These are phyloP conservation scores for Cephus pulcher DNA, from an alignment of 2,888 invertebrate species.

Conservation along the genomic window DNA sequence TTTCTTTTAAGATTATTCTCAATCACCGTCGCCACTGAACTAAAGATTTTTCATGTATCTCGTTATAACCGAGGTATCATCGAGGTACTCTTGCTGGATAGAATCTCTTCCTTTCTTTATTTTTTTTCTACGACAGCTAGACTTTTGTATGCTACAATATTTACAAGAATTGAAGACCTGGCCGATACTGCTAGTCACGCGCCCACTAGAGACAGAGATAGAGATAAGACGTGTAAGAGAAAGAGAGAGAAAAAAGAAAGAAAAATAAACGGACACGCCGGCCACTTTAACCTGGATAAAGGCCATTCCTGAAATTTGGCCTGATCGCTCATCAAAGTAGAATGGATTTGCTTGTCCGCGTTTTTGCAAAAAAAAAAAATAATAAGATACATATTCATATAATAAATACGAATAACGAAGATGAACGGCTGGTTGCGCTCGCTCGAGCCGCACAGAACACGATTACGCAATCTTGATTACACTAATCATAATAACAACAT, in stretches of 20 bases:
- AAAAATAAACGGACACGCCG: background rate
- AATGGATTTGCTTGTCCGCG: background rate
- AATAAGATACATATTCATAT: background rate
- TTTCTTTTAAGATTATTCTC: background rate
- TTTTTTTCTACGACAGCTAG: background rate
- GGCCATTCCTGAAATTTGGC: background rate
- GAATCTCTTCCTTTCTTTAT: background rate
- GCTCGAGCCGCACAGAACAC: background rate
- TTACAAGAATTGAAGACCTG: background rate
- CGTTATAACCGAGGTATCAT: background rate
- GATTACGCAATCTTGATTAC: background rate
- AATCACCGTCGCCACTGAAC: background rate
- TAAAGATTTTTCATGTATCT: background rate
- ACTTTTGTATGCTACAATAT: background rate
- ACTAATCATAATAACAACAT: background rate
- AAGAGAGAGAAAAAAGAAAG: background rate
- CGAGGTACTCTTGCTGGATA: background rate
- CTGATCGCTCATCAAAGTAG: background rate
- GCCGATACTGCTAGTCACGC: background rate
- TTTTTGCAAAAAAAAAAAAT: background rate
- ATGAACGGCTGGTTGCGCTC: background rate
- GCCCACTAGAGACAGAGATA: background rate
- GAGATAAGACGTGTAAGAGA: background rate
- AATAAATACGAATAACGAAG: background rate
- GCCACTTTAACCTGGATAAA: background rate